A percentile compares a stretch with the other conserved stretches of the same genome.
phyloP scores from a whole-genome alignment of 1,140 invertebrate genomes.

The Doryteuthis pealeii region DNA sequence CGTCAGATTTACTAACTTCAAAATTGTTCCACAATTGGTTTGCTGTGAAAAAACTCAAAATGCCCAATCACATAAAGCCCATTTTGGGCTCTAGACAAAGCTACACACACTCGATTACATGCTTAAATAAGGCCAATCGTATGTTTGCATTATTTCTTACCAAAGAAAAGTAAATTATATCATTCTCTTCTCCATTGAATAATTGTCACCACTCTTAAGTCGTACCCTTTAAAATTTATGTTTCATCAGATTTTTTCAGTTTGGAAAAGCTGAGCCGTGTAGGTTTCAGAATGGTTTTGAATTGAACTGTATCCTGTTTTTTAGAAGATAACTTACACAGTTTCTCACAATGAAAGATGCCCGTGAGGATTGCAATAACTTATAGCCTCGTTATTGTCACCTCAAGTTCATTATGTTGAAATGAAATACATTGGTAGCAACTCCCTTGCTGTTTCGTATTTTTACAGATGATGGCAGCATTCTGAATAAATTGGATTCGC shows the following conservation, averaged over 20 bases:
- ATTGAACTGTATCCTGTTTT: constrained; percentile 50
- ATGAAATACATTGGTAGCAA: constrained; percentile 55
- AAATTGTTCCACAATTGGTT: constrained; percentile 58
- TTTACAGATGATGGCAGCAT: constrained; percentile 46
- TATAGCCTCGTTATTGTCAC: constrained; percentile 39
- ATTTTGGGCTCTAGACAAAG: constrained; percentile 75
- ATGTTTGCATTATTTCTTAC: constrained; percentile 66
- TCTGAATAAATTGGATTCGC: constrained; percentile 57
- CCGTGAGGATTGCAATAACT: constrained; percentile 56
- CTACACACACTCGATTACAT: constrained; percentile 78
- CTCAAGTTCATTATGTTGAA: constrained; percentile 54
- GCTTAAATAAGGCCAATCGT: constrained; percentile 71
- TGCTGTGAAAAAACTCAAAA: constrained; percentile 64
- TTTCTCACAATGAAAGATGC: constrained; percentile 48
- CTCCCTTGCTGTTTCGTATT: constrained; percentile 50
- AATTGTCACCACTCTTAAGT: constrained; percentile 75
- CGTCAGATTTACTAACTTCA: constrained; percentile 24
- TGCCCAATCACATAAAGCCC: constrained; percentile 73
- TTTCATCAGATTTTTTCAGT: constrained; percentile 43
- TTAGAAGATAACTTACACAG: constrained; percentile 53
- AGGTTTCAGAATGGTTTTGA: constrained; percentile 59
- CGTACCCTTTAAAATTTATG: constrained; percentile 33
- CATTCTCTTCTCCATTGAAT: constrained; percentile 77
- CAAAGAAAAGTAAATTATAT: constrained; percentile 80
- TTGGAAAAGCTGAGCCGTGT: constrained; percentile 55